Base-by-base conservation (phyloP, 2,797 vertebrate genomes). In the Crossoptilon crossoptilon region DNA sequence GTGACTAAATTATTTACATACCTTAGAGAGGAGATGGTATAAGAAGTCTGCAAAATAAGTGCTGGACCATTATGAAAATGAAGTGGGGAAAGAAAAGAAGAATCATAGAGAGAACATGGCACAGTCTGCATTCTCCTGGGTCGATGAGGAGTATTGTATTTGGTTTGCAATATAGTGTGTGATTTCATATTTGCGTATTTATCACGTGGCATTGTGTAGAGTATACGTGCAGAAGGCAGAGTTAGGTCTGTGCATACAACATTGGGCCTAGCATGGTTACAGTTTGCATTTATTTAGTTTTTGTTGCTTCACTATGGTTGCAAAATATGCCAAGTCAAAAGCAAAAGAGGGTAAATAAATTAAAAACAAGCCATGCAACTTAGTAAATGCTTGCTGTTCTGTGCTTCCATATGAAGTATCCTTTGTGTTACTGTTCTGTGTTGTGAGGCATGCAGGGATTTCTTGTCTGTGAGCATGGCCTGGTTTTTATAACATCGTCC, bases 1-100 rank as follows among this genome's bases (percentile, higher is more conserved):
- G 95, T 96, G 86, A 94, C 91, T 96, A 75, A 94, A 96, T 96
- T 95, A 97, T 96, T 96, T 95, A 95, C 87, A 72, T 96, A 87
- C 76, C 86, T 95, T 77, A 49, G 80, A 86, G 85, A 84, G 79
- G 71, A 89, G 71, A 73, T 46, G 75, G 66, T 90, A 63, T 83
- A 62, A 95, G 89, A 96, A 92, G 67, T 78, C 83, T 92, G 75
- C 62, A 86, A 92, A 93, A 37, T 69, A 82, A 93, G 35, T 63
- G 48, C 75, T 11, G 37, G 77, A 66, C 83, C 68, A 81, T 95
- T 93, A 87, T 39, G 85, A 66, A 64, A 92, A 94, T 88, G 60
- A 79, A 81, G 69, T 48, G 27, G 33, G 63, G 19, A 27, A 11
- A 10, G 26, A 2, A 24, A 46, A 39, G n/a, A 53, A n/a, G 29